Evolutionary conservation across 2,113 vertebrate species (phyloP), one percentile per base, ranked within the genome.

Genomic region (Lepus europaeus): DNA sequence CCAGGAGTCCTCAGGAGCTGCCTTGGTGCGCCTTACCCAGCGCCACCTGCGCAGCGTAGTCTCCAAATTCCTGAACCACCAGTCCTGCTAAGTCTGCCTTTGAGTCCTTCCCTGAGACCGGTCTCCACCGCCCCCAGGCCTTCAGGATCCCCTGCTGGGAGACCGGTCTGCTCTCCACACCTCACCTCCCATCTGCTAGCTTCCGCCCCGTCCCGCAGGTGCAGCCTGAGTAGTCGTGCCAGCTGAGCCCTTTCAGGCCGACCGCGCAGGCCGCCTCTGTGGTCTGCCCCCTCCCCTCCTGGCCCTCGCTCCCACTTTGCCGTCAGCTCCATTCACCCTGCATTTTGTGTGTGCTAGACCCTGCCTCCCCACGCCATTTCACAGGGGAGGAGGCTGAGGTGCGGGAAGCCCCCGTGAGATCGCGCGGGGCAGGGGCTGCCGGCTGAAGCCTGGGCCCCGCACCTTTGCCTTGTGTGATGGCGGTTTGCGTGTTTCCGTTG

Each of bases 61-160:
- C 70, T 96, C 51, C 78, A 81, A 56, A 64, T 51, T 88, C 11
- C n/a, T 51, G 56, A 92, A 63, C 89, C 66, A 33, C 29, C 17
- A 27, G 19, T 51, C 56, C 61, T 51, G n/a, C 91, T 69, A 6
- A 45, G 39, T 73, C 51, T 17, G 10, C 14, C 33, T 61, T 19
- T 64, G 25, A 82, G 31, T 59, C 22, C n/a, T 61, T 87, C 92
- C 80, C 77, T 92, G 81, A 80, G 7, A 81, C 88, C 64, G 53
- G 68, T n/a, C 56, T 91, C 56, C 59, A 0, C 77, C 19, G 19
- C 68, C 61, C 27, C 61, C 61, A 84, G 64, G 27, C 61, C 63
- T 11, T 73, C 51, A 66, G 31, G 69, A 1, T 66, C 69, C 49
- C 56, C 80, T 88, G 77, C 45, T 45, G 45, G 45, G 45, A 45